phyloP scores from a whole-genome alignment of 1,140 invertebrate species.

The Pseudomyrmex pallidus region DNA sequence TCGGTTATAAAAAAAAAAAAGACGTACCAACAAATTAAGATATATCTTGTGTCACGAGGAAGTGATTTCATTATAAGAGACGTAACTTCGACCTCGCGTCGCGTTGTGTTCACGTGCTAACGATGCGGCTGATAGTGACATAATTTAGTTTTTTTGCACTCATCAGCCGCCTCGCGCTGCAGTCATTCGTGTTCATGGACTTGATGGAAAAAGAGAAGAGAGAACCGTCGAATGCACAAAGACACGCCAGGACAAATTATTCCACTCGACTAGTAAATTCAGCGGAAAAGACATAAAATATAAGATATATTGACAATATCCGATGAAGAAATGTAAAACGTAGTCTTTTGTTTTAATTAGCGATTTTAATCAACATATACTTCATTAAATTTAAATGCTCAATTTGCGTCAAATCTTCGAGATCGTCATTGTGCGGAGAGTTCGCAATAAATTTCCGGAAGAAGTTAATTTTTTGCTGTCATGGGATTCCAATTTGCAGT shows the following conservation, averaged over 20 bases:
- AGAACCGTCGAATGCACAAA: slow-evolving; percentile 6
- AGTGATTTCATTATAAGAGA: slow-evolving; percentile 1
- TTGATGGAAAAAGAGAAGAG: background rate
- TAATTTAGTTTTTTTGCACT: slow-evolving; percentile 19
- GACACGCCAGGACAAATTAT: slow-evolving; percentile 18
- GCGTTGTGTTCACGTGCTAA: background rate
- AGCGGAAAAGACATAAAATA: background rate
- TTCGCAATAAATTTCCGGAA: background rate
- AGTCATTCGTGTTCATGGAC: background rate
- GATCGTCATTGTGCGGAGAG: background rate
- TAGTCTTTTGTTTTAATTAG: background rate
- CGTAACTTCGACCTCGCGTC: background rate
- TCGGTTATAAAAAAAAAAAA: background rate
- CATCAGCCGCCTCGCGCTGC: background rate
- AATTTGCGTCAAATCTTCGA: background rate
- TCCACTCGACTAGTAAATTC: background rate
- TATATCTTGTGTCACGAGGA: background rate
- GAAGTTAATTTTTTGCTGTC: background rate
- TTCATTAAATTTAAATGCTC: too few species aligned
- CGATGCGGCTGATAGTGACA: background rate
- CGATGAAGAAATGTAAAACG: too few species aligned
- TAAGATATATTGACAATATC: background rate
- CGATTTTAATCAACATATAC: slow-evolving; percentile 27
- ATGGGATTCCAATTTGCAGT: background rate
- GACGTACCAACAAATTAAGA: background rate